Conservation (phyloP, 2,113 vertebrate species). For the Eira barbara region DNA sequence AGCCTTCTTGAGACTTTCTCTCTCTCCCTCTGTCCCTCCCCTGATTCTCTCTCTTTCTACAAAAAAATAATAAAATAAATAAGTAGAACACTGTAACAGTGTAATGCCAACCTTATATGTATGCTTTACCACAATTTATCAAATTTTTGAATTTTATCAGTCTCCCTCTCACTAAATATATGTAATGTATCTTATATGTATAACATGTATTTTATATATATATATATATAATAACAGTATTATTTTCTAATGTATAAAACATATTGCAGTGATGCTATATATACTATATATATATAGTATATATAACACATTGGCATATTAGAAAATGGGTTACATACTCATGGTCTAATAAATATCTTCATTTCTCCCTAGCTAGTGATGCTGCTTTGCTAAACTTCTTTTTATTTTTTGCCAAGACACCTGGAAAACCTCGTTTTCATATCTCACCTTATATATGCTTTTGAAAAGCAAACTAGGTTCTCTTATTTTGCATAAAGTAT, state of each 20-base stretch:
- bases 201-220: neutral
- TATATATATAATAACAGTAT: no score
- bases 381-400: neutral
- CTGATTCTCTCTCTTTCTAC: no score
- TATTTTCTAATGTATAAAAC: neutral
- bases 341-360: neutral
- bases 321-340: neutral
- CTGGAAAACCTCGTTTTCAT: slow-evolving; percentile 37
- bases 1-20: no score
- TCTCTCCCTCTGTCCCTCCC: no score
- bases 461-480: slow-evolving; percentile 39
- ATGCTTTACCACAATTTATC: neutral
- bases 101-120: neutral
- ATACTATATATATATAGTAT: neutral
- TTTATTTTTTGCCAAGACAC: neutral
- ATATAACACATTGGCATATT: neutral
- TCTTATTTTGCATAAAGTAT: slow-evolving; percentile 36
- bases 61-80: neutral
- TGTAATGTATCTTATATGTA: neutral
- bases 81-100: neutral
- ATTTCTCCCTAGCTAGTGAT: neutral
- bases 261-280: neutral
- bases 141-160: neutral
- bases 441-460: neutral
- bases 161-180: neutral